A percentile compares a stretch with the other conserved stretches of the same genome.
Conservation (phyloP, 2,888 invertebrate genomes). For the Troilus luridus region DNA sequence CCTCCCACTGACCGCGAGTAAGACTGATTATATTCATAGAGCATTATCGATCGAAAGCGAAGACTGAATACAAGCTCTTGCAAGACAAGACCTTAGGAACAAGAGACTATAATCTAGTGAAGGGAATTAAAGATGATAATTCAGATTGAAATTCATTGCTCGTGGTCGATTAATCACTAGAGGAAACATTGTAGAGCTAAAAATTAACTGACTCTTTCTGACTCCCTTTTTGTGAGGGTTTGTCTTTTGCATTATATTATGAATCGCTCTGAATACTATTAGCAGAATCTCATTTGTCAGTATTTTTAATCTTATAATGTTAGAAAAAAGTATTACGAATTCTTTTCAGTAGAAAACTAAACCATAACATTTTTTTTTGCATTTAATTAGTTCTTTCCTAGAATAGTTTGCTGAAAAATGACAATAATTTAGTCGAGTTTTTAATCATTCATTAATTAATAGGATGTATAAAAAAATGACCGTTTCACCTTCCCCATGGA, state of each 20-base stretch:
- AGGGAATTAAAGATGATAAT: background rate
- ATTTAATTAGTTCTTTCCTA: background rate
- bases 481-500: too few species aligned
- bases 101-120: background rate
- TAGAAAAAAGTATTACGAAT: too few species aligned
- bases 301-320: background rate
- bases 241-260: background rate
- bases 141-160: background rate
- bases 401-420: too few species aligned
- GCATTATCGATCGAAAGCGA: background rate
- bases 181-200: background rate
- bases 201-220: background rate
- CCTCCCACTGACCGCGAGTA: background rate
- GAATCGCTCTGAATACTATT: background rate
- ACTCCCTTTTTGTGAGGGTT: background rate
- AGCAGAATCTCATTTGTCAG: background rate
- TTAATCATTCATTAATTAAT: too few species aligned
- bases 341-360: too few species aligned
- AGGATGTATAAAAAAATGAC: too few species aligned
- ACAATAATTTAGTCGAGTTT: too few species aligned
- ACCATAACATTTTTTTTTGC: too few species aligned
- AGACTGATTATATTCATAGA: constrained; percentile 11
- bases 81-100: background rate
- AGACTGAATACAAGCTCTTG: background rate
- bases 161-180: background rate